Base-by-base conservation (phyloP, 1,140 invertebrate genomes). In the Drosophila prosaltans region DNA sequence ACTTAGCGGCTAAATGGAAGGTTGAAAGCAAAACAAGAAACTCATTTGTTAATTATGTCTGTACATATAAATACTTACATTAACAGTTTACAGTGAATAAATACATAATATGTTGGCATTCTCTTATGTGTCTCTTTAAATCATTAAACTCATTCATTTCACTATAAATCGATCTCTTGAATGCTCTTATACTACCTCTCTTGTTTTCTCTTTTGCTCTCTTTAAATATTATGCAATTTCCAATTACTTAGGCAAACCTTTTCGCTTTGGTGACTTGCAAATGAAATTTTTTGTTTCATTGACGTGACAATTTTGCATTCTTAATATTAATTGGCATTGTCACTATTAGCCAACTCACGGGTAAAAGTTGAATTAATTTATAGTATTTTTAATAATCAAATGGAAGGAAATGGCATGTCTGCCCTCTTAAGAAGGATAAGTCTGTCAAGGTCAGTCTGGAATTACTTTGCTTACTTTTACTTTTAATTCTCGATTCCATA, bases 271-370 rank as follows among this genome's bases (percentile, higher is more conserved):
- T 51, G 45, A 48, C 8, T 69, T 67, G 30, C 64, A 72, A 66
- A 57, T 40, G 51, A 61, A 78, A 74, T 66, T 65, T 79, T 68
- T 65, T 71, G 28, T 30, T 30, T 69, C 51, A 68, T 68, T 81
- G 59, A 86, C 83, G 83, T 86, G 83, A 86, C 83, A 65, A 72
- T 86, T 80, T 63, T 26, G 59, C 69, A 76, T 88, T 82, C 74
- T 67, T n/a, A 57, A 40, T 45, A 39, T 45, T 24, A 61, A 62
- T 59, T 69, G 63, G 32, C 16, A n/a, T 7, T 26, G 59, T 36
- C 16, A 36, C 16, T 26, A 11, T 28, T 28, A 6, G 48, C 30
- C 30, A 26, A 73, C 7, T 72, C 3, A 57, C 59, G 11, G 39
- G 6, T 16, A 32, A 39, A 24, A 30, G 36, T 40, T 39, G n/a